These are phyloP conservation scores for Ctenopoma multispine DNA, from an alignment of 2,797 vertebrate species.

Conservation along the genomic window DNA sequence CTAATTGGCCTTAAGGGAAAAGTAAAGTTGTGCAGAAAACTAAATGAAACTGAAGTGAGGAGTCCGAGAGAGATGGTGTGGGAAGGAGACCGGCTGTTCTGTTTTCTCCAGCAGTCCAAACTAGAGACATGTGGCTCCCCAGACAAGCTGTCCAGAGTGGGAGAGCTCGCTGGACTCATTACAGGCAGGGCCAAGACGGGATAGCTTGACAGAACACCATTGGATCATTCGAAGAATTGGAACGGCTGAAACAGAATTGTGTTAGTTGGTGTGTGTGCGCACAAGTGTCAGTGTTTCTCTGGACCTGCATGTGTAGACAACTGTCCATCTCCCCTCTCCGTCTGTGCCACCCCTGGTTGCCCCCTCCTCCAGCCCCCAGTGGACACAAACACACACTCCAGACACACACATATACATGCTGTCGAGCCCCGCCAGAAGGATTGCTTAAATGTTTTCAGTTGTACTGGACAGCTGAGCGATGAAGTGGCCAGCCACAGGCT, in stretches of 20 bases:
- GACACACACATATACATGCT: conserved; percentile 32
- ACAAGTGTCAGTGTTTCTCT: conserved; percentile 61
- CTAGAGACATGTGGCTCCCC: conserved; percentile 82
- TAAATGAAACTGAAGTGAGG: conserved; percentile 79
- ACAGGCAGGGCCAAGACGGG: conserved; percentile 82
- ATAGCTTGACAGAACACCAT: conserved; percentile 81
- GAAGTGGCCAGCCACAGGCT: conserved; percentile 76
- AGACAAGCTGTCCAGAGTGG: conserved; percentile 85
- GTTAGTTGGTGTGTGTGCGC: conserved; percentile 55
- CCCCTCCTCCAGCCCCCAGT: conserved; percentile 65
- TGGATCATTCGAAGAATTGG: conserved; percentile 77
- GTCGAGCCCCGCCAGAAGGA: conserved; percentile 72
- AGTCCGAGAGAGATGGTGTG: conserved; percentile 82
- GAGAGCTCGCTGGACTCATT: conserved; percentile 82
- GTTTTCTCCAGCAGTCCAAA: conserved; percentile 84
- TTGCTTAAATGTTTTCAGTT: conserved; percentile 80
- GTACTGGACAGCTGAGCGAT: conserved; percentile 82
- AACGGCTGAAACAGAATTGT: conserved; percentile 68
- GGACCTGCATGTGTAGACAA: conserved; percentile 71
- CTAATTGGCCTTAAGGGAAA: conserved; percentile 84
- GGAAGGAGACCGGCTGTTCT: conserved; percentile 85
- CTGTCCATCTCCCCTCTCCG: conserved; percentile 79
- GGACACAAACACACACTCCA: conserved; percentile 39
- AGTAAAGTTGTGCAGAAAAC: conserved; percentile 77
- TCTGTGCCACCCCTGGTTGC: conserved; percentile 83